These are phyloP conservation scores for Drosophila paramelanica DNA, from an alignment of 2,888 invertebrate species.

Conservation along the genomic window DNA sequence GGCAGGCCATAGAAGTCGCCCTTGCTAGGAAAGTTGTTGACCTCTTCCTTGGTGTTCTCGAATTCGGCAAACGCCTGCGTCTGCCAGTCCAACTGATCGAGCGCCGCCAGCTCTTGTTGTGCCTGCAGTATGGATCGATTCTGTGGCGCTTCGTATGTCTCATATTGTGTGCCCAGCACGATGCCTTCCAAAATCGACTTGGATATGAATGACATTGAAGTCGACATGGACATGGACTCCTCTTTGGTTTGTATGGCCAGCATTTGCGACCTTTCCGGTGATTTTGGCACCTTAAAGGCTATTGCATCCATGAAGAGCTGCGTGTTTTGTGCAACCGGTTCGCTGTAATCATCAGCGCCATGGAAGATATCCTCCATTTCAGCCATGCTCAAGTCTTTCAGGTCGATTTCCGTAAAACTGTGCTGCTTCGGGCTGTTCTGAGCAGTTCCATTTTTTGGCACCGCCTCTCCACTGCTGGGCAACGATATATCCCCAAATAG, in stretches of 20 bases:
- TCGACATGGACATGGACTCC: slow-evolving; percentile 43
- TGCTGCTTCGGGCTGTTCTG: slow-evolving; percentile 1
- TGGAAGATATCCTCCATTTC: slow-evolving; percentile 69
- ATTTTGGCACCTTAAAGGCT: slow-evolving; percentile 70
- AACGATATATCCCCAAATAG: slow-evolving; percentile 74
- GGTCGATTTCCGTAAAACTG: slow-evolving; percentile 68
- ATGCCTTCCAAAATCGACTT: slow-evolving; percentile 50
- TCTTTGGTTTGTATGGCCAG: slow-evolving; percentile 14
- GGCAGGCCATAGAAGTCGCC: slow-evolving; percentile 93
- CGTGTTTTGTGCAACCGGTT: slow-evolving; percentile 76
- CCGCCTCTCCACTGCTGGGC: slow-evolving; percentile 14
- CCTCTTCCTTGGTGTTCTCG: slow-evolving; percentile 19
- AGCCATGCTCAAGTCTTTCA: slow-evolving; percentile 48
- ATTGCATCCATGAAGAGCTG: slow-evolving; percentile 83
- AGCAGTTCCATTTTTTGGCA: not conserved
- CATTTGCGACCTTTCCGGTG: slow-evolving; percentile 25
- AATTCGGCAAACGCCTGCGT: slow-evolving; percentile 76
- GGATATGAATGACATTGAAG: slow-evolving; percentile 48
- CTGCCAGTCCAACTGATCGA: slow-evolving; percentile 80
- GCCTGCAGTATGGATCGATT: slow-evolving; percentile 55
- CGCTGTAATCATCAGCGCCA: slow-evolving; percentile 42
- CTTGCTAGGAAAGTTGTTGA: slow-evolving; percentile 69
- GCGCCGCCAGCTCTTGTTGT: slow-evolving; percentile 52
- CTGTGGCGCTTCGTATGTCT: slow-evolving; percentile 71
- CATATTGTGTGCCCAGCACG: slow-evolving; percentile 82